Percentiles rank a stretch among this genome's conserved stretches.
phyloP scores from a whole-genome alignment of 2,113 vertebrate genomes.

The Anhinga rufa region DNA sequence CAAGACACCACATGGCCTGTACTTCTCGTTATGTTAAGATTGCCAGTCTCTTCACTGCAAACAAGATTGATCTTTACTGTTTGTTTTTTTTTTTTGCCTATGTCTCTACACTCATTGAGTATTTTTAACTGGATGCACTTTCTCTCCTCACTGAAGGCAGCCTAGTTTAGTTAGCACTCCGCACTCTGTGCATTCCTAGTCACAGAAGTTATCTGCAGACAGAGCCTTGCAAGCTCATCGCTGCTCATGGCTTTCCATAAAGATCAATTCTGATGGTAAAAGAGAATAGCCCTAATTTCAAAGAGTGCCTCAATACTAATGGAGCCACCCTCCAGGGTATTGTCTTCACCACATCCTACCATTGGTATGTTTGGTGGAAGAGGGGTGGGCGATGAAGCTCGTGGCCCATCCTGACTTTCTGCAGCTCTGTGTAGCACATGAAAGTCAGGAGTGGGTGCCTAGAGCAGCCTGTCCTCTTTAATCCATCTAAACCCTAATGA shows the following conservation, averaged over 20 bases:
- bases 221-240: neutral
- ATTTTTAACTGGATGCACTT: neutral
- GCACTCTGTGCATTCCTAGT: neutral
- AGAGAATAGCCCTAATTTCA: neutral
- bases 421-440: neutral
- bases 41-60: neutral
- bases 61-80: neutral
- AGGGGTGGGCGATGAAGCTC: neutral
- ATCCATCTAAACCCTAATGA: neutral
- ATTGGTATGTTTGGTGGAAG: neutral
- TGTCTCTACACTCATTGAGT: neutral
- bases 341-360: neutral
- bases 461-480: neutral
- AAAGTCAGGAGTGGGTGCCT: neutral
- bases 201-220: neutral
- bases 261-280: neutral
- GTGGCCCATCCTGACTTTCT: neutral
- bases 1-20: neutral
- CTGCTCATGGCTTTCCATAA: neutral
- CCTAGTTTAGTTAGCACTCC: neutral
- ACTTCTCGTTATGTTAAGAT: neutral
- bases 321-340: neutral
- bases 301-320: neutral
- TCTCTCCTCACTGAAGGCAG: neutral
- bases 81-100: neutral